Conservation (phyloP, 2,888 invertebrate genomes). For the Pyrgus malvae region DNA sequence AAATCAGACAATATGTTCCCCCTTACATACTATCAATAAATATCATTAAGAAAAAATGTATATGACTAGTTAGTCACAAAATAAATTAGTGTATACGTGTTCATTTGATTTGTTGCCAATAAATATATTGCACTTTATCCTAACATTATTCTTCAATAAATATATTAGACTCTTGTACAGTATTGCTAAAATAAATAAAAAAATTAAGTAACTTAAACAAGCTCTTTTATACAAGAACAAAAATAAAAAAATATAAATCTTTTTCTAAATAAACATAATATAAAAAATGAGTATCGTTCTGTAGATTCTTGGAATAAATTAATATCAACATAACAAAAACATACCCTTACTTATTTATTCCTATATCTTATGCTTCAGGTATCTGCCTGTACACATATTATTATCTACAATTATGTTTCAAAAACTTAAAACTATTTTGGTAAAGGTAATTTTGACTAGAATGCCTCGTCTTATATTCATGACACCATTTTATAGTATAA, state of each 20-base stretch:
- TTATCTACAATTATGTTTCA: background rate
- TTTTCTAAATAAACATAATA: background rate
- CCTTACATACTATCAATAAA: background rate
- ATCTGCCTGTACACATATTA: too few species aligned
- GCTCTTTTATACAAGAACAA: background rate
- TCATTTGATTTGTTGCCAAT: constrained; percentile 40
- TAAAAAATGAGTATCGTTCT: constrained; percentile 24
- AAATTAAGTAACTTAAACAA: background rate
- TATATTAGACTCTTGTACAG: constrained; percentile 35
- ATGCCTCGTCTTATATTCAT: background rate
- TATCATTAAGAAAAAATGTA: constrained; percentile 43
- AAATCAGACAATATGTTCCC: background rate
- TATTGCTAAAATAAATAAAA: constrained; percentile 33
- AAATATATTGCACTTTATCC: constrained; percentile 69
- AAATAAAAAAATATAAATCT: background rate
- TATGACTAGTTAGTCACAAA: constrained; percentile 43
- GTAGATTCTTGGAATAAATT: constrained; percentile 11
- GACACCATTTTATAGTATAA: background rate
- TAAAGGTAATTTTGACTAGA: background rate
- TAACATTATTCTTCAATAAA: constrained; percentile 36
- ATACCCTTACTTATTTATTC: background rate
- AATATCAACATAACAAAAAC: too few species aligned
- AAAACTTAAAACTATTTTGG: too few species aligned
- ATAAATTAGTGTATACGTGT: constrained; percentile 48
- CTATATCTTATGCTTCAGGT: too few species aligned